Conservation (phyloP, 2,797 vertebrate species). For the Cynopterus sphinx region DNA sequence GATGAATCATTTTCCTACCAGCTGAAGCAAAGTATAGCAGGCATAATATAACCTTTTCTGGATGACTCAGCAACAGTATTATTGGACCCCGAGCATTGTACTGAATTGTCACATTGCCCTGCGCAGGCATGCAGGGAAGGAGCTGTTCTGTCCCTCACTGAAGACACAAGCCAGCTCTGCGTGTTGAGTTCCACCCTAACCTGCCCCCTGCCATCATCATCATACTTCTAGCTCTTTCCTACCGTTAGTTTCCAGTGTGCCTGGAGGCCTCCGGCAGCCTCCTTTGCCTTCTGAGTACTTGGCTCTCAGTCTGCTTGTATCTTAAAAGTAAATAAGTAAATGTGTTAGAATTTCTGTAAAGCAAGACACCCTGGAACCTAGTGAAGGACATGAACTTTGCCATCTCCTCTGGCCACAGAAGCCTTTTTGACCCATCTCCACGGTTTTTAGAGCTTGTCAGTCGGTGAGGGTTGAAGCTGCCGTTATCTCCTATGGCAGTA, state of each 20-base stretch:
- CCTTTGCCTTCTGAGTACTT: background rate
- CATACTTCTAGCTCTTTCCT: background rate
- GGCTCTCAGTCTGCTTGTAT: background rate
- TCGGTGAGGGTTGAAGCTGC: background rate
- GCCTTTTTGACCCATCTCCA: too few species aligned
- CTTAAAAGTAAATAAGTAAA: background rate
- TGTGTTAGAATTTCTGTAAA: background rate
- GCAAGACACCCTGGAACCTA: background rate
- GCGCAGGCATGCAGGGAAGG: background rate
- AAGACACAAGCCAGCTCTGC: background rate
- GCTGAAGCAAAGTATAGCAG: background rate
- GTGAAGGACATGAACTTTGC: background rate
- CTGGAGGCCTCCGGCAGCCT: background rate
- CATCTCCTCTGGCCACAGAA: background rate
- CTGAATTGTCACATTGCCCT: too few species aligned
- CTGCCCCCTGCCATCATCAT: rapidly evolving
- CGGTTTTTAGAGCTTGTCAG: background rate
- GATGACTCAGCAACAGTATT: conserved; percentile 6
- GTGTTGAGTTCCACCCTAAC: background rate
- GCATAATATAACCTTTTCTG: background rate
- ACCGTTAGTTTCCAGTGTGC: background rate
- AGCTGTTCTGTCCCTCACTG: rapidly evolving
- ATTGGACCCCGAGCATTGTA: background rate
- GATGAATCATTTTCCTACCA: conserved; percentile 68
- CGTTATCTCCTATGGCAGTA: rapidly evolving